These are phyloP conservation scores for Cynoglossus semilaevis DNA, from an alignment of 2,113 vertebrate species.

Conservation along the genomic window DNA sequence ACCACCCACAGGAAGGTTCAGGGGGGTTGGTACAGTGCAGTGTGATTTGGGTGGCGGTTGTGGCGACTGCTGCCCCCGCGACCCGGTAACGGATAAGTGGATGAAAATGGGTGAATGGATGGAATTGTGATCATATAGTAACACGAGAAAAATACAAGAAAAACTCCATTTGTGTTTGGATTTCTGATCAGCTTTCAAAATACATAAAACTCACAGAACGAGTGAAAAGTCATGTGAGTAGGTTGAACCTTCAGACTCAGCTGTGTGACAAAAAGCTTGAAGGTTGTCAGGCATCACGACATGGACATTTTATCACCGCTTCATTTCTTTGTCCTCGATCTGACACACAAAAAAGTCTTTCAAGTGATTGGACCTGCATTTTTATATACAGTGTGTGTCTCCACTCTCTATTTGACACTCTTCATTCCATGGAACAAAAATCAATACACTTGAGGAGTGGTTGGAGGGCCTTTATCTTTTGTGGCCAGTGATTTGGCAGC, in stretches of 20 bases:
- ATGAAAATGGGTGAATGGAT: too few relatives aligned
- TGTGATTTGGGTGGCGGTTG: too few relatives aligned
- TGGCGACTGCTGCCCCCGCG: too few relatives aligned
- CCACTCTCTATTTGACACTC: slow-evolving; percentile 67
- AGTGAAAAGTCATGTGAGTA: too few relatives aligned
- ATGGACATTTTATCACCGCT: slow-evolving; percentile 3
- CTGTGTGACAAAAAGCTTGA: not conserved
- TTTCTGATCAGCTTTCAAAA: too few relatives aligned
- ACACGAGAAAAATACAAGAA: too few relatives aligned
- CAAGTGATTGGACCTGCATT: slow-evolving; percentile 33
- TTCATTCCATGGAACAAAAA: slow-evolving; percentile 76
- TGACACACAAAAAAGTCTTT: slow-evolving; percentile 12
- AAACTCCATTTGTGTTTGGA: too few relatives aligned
- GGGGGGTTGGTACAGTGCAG: too few relatives aligned
- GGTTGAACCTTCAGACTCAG: not conserved
- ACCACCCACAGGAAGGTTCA: too few relatives aligned
- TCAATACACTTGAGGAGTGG: slow-evolving; percentile 84
- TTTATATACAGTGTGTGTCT: slow-evolving; percentile 59
- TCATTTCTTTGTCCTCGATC: slow-evolving; percentile 49
- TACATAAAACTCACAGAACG: too few relatives aligned
- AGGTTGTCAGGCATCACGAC: not conserved
- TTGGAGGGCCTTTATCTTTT: slow-evolving; percentile 85
- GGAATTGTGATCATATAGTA: too few relatives aligned
- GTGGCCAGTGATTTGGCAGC: slow-evolving; percentile 82
- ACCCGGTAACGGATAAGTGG: too few relatives aligned